Percentiles rank a stretch among this genome's conserved stretches.
phyloP scores from a whole-genome alignment of 2,797 vertebrate species.

The Aselliscus stoliczkanus region DNA sequence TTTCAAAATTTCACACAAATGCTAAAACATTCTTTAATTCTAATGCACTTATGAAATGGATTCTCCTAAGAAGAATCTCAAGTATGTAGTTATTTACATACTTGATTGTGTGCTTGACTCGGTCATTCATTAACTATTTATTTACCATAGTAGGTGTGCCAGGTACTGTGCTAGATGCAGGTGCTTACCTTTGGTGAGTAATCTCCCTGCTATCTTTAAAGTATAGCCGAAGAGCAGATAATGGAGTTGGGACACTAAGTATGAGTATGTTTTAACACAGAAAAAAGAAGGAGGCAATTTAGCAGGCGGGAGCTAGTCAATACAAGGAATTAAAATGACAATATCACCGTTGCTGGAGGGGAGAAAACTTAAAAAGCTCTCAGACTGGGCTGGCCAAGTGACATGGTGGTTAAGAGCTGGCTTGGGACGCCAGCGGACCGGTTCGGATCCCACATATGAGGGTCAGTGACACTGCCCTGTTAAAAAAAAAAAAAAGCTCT shows the following conservation, averaged over 20 bases:
- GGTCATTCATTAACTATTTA: background rate
- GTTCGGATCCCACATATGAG: no score
- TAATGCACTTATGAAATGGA: background rate
- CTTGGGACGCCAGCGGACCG: no score
- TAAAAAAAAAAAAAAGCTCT: no score
- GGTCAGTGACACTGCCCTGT: no score
- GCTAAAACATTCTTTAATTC: conserved; percentile 25
- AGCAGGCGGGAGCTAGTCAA: background rate
- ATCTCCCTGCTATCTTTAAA: background rate
- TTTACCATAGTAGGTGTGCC: background rate
- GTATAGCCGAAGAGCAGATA: background rate
- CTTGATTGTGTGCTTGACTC: background rate
- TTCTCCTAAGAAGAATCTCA: conserved; percentile 21
- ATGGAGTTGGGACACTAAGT: background rate
- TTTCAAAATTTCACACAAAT: conserved; percentile 48
- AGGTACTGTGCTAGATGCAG: background rate
- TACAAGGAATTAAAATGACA: background rate
- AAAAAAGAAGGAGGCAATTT: background rate
- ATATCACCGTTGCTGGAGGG: background rate
- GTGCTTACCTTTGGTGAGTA: background rate
- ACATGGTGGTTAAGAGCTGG: no score
- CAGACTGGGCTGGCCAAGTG: no score
- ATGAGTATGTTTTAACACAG: background rate
- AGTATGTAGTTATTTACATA: background rate
- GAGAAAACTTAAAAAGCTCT: background rate